These are phyloP conservation scores for Carcharodon carcharias DNA, from an alignment of 2,797 vertebrate genomes.

Conservation along the genomic window DNA sequence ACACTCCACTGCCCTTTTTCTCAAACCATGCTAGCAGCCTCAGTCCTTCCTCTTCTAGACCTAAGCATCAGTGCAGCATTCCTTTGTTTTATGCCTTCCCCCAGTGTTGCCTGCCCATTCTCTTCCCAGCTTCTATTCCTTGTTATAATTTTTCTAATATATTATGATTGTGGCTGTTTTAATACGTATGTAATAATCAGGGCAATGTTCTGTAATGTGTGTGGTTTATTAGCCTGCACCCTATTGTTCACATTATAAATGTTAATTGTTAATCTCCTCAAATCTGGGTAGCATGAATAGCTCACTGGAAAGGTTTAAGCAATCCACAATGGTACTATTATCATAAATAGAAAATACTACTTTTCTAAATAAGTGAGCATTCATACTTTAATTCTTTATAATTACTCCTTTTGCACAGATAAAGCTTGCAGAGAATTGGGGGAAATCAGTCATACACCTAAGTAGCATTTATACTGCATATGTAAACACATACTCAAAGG, in stretches of 20 bases:
- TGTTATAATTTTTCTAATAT: neutral
- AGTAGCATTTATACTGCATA: neutral
- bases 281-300: neutral
- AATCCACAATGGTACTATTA: slow-evolving; percentile 23
- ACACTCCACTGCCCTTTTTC: neutral
- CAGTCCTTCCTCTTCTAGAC: neutral
- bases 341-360: slow-evolving; percentile 1
- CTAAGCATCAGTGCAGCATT: neutral
- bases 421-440: neutral
- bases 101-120: neutral
- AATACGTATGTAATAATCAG: neutral
- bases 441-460: slow-evolving; percentile 8
- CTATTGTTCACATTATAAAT: neutral
- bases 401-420: neutral
- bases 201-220: neutral
- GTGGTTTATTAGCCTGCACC: neutral
- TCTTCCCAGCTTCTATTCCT: neutral
- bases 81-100: neutral
- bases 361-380: slow-evolving; percentile 1
- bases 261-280: neutral
- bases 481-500: neutral
- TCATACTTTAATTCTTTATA: neutral
- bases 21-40: neutral
- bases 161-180: neutral
- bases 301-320: slow-evolving; percentile 2